A percentile compares a stretch with the other conserved stretches of the same genome.
These are phyloP conservation scores for Argyresthia goedartella DNA, from an alignment of 2,888 invertebrate genomes.

Conservation along the genomic window DNA sequence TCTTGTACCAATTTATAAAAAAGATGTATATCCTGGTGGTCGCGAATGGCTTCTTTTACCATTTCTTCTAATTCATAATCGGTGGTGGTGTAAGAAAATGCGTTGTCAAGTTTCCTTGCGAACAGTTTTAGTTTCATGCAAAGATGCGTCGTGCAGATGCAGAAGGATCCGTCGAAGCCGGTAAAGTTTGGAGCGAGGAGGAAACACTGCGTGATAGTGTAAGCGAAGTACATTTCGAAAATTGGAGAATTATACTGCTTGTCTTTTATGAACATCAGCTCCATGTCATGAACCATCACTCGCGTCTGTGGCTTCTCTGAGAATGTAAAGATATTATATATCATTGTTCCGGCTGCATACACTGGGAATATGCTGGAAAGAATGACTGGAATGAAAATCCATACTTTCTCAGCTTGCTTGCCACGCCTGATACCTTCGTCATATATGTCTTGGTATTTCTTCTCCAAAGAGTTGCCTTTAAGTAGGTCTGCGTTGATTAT, in stretches of 20 bases:
- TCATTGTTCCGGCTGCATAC: conserved; percentile 30
- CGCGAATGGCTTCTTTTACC: conserved; percentile 29
- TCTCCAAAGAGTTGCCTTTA: conserved; percentile 29
- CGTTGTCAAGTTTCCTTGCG: conserved; percentile 26
- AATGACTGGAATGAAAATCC: conserved; percentile 34
- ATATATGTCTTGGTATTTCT: conserved; percentile 34
- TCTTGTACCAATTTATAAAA: conserved; percentile 34
- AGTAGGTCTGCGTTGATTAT: conserved; percentile 35
- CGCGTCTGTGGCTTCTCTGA: conserved; percentile 26
- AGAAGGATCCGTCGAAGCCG: conserved; percentile 47
- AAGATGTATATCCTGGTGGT: conserved; percentile 35
- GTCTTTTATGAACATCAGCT: conserved; percentile 32
- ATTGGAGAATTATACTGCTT: conserved; percentile 41
- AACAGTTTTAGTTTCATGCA: conserved; percentile 41
- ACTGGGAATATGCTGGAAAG: conserved; percentile 36
- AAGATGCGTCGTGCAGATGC: conserved; percentile 41
- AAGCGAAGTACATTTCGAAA: conserved; percentile 38
- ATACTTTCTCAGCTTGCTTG: conserved; percentile 29
- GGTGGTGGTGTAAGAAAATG: conserved; percentile 25
- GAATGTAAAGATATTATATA: conserved; percentile 24
- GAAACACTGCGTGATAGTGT: conserved; percentile 29
- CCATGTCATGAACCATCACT: conserved; percentile 46
- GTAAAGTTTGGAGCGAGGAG: conserved; percentile 31
- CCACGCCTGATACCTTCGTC: conserved; percentile 29
- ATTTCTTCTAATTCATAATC: conserved; percentile 21